Base-by-base conservation (phyloP, 2,113 vertebrate species). In the Centropus unirufus region DNA sequence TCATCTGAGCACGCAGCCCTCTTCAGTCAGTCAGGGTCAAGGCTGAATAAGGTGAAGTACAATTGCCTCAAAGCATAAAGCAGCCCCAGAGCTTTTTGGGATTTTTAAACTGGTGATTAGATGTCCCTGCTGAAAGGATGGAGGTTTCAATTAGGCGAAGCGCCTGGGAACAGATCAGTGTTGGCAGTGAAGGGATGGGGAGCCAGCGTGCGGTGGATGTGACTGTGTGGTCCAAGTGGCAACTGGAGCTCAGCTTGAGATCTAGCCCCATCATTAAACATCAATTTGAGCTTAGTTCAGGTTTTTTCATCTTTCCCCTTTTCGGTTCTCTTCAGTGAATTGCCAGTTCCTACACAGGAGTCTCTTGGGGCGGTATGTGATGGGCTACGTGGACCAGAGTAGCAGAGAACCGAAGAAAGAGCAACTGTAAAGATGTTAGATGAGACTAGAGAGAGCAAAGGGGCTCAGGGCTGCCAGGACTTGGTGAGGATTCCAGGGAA, bases 381-480 rank as follows among this genome's bases (percentile, higher is more conserved):
- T 24, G 26, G 4, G 4, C 18, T 34, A 22, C 46, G 36, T 20
- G 87, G 29, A 23, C 27, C 5, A 1, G 21, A 57, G 62, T 9
- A 24, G 27, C 19, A 29, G 51, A 69, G 32, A 14, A 34, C 47
- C 64, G 70, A 63, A 42, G 17, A 29, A 6, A 4, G 29, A 34
- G 36, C 1, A 4, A 7, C 5, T 20, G 36, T 23, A 12, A 52
- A 14, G 64, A 23, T 29, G 5, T 5, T 26, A 2, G 2, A 0
- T 21, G 51, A 46, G 49, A 2, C 11, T 29, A 73, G 58, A 44
- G 76, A 27, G 27, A 24, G 29, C 15, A 34, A 7, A 68, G 21
- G 12, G 73, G 8, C n/a, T 74, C 42, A 63, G 40, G 61, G 61
- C 36, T 46, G 36, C 9, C 12, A 51, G 85, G 32, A 11, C 63